Percentiles rank a stretch among this genome's conserved stretches.
These are phyloP conservation scores for Rhynchophorus ferrugineus DNA, from an alignment of 1,140 invertebrate species.

Conservation along the genomic window DNA sequence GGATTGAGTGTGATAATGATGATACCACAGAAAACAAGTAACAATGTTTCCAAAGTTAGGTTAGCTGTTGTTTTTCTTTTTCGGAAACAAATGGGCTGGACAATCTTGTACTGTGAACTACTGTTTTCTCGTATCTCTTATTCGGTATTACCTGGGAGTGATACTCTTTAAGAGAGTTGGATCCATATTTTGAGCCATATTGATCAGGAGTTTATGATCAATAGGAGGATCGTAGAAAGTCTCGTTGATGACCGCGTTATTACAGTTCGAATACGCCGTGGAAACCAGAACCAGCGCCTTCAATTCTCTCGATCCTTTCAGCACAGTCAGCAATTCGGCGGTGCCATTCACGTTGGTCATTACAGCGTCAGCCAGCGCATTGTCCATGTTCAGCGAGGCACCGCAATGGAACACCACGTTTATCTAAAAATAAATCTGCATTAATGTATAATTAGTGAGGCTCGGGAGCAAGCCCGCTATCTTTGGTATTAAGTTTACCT, in stretches of 20 bases:
- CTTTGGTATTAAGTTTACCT: neutral
- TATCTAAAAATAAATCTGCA: slow-evolving; percentile 13
- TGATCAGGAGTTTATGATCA: slow-evolving; percentile 20
- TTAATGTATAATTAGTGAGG: neutral
- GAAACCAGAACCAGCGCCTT: slow-evolving; percentile 66
- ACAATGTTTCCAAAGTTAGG: too few species aligned
- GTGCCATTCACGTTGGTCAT: slow-evolving; percentile 47
- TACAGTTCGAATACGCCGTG: slow-evolving; percentile 75
- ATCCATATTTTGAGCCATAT: slow-evolving; percentile 17
- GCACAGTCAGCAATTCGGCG: slow-evolving; percentile 41
- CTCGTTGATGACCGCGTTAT: slow-evolving; percentile 60
- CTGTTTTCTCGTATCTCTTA: neutral
- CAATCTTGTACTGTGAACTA: too few species aligned
- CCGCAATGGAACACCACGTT: slow-evolving; percentile 70
- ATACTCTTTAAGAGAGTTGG: slow-evolving; percentile 16
- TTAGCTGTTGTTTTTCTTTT: too few species aligned
- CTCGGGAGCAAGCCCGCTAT: neutral
- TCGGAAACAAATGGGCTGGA: too few species aligned
- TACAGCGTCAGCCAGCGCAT: slow-evolving; percentile 44
- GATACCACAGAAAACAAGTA: too few species aligned
- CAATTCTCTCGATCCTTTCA: slow-evolving; percentile 33
- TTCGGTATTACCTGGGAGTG: slow-evolving; percentile 9
- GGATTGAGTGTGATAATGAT: too few species aligned
- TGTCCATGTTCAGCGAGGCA: slow-evolving; percentile 58
- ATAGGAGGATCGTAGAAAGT: slow-evolving; percentile 40